Percentiles rank a stretch among this genome's conserved stretches.
phyloP scores from a whole-genome alignment of 2,797 vertebrate species.

The Cirrhinus mrigala region DNA sequence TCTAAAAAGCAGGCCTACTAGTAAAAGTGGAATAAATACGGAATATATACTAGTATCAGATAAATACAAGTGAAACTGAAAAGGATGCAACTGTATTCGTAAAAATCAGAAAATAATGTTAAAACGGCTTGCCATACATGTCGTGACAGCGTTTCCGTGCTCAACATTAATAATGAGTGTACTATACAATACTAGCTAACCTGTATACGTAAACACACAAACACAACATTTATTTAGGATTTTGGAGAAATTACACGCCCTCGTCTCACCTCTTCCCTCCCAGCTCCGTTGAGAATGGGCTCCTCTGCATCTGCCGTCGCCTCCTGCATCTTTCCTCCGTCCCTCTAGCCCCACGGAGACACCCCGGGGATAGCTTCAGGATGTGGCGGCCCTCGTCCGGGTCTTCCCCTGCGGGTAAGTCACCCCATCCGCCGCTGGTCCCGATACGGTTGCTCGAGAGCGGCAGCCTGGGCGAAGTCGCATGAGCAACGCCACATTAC shows the following conservation, averaged over 20 bases:
- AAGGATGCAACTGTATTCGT: neutral
- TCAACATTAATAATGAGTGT: neutral
- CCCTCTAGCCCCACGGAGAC: slow-evolving; percentile 61
- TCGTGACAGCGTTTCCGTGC: neutral
- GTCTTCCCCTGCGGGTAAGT: slow-evolving; percentile 79
- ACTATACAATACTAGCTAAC: neutral
- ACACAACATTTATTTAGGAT: neutral
- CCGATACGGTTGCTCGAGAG: slow-evolving; percentile 75
- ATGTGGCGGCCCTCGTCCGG: slow-evolving; percentile 72
- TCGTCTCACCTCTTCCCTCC: slow-evolving; percentile 80
- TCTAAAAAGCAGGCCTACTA: neutral
- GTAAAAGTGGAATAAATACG: neutral
- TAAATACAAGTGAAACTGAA: neutral
- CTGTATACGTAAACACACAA: neutral
- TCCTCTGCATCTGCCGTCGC: slow-evolving; percentile 81
- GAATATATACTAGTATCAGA: neutral
- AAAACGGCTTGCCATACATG: slow-evolving; percentile 22
- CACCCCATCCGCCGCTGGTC: slow-evolving; percentile 83
- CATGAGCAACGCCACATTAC: slow-evolving; percentile 67
- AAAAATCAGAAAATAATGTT: neutral
- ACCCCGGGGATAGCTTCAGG: slow-evolving; percentile 69
- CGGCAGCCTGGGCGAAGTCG: slow-evolving; percentile 76
- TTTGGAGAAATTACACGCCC: slow-evolving; percentile 13
- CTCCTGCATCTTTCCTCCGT: slow-evolving; percentile 80
- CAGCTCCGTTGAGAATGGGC: slow-evolving; percentile 80